These are phyloP conservation scores for Drosophila subobscura DNA, from an alignment of 1,140 invertebrate species.

Conservation along the genomic window DNA sequence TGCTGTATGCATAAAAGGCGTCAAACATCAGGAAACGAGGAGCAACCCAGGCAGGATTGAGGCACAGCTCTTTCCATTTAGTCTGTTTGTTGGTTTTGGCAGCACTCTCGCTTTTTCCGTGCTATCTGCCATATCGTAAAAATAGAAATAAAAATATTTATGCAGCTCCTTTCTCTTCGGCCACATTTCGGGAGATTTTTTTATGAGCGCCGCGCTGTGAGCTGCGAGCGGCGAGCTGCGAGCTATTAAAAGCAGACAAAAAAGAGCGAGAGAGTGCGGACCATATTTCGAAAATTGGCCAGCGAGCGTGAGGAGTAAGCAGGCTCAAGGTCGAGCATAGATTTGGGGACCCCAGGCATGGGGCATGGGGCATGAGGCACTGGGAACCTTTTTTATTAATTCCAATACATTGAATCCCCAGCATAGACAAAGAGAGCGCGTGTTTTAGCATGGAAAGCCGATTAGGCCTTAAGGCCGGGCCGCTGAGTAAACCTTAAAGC, in stretches of 20 bases:
- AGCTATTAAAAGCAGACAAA: slow-evolving; percentile 67
- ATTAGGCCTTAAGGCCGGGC: slow-evolving; percentile 59
- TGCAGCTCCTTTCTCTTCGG: slow-evolving; percentile 52
- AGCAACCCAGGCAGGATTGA: background rate
- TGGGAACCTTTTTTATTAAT: slow-evolving; percentile 67
- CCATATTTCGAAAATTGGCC: slow-evolving; percentile 63
- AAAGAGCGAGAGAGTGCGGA: slow-evolving; percentile 13
- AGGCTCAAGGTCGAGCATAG: slow-evolving; percentile 45
- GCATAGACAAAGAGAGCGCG: slow-evolving; percentile 63
- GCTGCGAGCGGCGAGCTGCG: slow-evolving; percentile 57
- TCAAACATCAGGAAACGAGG: slow-evolving; percentile 46
- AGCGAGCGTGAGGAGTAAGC: slow-evolving; percentile 32
- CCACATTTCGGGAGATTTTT: slow-evolving; percentile 31
- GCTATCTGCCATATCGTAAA: slow-evolving; percentile 69
- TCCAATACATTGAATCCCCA: slow-evolving; percentile 77
- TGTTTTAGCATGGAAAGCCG: slow-evolving; percentile 70
- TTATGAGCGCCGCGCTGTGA: slow-evolving; percentile 51
- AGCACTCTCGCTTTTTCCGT: slow-evolving; percentile 7
- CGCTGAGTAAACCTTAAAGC: slow-evolving; percentile 45
- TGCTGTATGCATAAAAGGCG: slow-evolving; percentile 44
- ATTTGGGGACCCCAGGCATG: slow-evolving; percentile 13
- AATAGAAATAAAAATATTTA: slow-evolving; percentile 81
- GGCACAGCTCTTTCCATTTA: slow-evolving; percentile 8
- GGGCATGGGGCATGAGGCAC: background rate
- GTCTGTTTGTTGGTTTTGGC: slow-evolving; percentile 27